Base-by-base conservation (phyloP, 2,113 vertebrate genomes). In the Sporophila hypoxantha region DNA sequence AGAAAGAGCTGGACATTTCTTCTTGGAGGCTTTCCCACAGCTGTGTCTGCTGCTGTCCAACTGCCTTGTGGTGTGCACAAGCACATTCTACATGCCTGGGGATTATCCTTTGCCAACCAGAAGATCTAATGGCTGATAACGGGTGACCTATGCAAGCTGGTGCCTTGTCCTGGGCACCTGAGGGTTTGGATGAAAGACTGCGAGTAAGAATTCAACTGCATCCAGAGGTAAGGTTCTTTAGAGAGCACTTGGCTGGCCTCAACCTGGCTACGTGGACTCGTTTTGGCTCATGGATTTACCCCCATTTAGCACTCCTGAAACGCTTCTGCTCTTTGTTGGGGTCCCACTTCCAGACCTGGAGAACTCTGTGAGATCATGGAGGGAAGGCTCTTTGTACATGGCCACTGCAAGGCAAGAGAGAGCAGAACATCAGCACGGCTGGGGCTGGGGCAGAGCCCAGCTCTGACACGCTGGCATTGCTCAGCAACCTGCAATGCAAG, bases 311-410 rank as follows among this genome's bases (percentile, higher is more conserved):
- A 99, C 97, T 37, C 99, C 99, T 11, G 99, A 99, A 93, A 99
- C 98, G 37, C 99, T 99, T 97, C 99, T 98, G 97, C 99, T 99
- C 97, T 99, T 99, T 92, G 99, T 99, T 74, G 99, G 99, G 44
- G 99, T 99, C 91, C 98, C 99, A n/a, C 98, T 99, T 95, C 99
- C 98, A 30, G 99, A 99, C 87, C 99, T 98, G 83, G 99, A 99
- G 97, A 99, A 99, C 96, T 99, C 99, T 76, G 99, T 99, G 95
- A 99, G 97, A 91, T 99, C 99, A 19, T 99, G 99, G 84, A 99
- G 98, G 56, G 99, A 99, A 37, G 99, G 99, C 96, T 99, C 99
- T 97, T 99, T 98, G 97, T 99, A 99, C 98, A 99, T 99, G 92
- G 99, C 98, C 97, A 99, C 99, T 99, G 97, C 71, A 95, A 97